Conservation (phyloP, 2,888 invertebrate genomes). For the Hipparchia sbordonii region DNA sequence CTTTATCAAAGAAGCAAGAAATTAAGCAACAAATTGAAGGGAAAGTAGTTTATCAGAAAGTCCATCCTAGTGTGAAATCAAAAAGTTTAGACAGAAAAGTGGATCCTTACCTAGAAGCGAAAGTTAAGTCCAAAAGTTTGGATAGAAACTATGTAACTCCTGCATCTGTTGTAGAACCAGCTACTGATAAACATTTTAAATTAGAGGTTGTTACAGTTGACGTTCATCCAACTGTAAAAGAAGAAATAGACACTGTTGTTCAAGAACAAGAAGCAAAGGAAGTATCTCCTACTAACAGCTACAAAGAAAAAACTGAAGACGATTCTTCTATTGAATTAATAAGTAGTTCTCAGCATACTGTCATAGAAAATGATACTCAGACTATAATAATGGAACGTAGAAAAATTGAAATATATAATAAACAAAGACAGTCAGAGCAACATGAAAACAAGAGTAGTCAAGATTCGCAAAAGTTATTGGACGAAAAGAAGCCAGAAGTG, state of each 20-base stretch:
- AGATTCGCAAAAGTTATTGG: conserved; percentile 61
- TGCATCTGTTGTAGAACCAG: conserved; percentile 56
- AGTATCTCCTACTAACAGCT: conserved; percentile 67
- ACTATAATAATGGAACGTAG: conserved; percentile 84
- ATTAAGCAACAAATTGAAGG: conserved; percentile 86
- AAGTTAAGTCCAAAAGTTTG: conserved; percentile 85
- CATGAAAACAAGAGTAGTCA: conserved; percentile 68
- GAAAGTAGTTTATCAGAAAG: conserved; percentile 84
- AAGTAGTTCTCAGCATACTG: conserved; percentile 71
- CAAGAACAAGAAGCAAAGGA: conserved; percentile 56
- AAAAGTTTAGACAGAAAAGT: conserved; percentile 86
- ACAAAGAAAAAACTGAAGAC: conserved; percentile 73
- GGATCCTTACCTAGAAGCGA: conserved; percentile 83
- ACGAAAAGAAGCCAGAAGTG: conserved; percentile 74
- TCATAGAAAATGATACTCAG: conserved; percentile 83
- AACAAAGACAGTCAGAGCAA: conserved; percentile 77
- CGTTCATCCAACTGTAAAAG: conserved; percentile 66
- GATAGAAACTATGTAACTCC: conserved; percentile 85
- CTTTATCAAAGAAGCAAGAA: conserved; percentile 83
- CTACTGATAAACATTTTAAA: conserved; percentile 72
- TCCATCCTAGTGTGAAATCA: conserved; percentile 80
- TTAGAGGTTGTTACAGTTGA: conserved; percentile 78
- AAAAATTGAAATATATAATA: conserved; percentile 84
- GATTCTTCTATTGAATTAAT: conserved; percentile 78
- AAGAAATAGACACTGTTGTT: conserved; percentile 49